These are phyloP conservation scores for Mobula birostris DNA, from an alignment of 2,113 vertebrate genomes.

Conservation along the genomic window DNA sequence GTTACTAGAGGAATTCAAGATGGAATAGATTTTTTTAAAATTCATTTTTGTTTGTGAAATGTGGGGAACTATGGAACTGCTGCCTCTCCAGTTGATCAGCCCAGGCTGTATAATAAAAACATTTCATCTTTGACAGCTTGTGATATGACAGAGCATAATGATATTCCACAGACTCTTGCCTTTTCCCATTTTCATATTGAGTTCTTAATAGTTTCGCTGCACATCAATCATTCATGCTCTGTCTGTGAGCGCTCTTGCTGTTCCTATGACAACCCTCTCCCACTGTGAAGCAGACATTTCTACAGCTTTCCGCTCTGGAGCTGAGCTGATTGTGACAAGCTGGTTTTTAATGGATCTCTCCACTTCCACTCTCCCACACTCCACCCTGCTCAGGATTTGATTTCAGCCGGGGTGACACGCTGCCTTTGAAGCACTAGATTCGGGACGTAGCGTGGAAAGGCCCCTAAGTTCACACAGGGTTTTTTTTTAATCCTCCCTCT, in stretches of 20 bases:
- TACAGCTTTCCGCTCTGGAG: neutral
- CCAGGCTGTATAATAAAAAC: neutral
- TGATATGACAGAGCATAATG: neutral
- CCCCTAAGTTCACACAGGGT: neutral
- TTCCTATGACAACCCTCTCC: constrained; percentile 16
- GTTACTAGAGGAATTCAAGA: neutral
- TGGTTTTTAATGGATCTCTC: neutral
- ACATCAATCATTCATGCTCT: constrained; percentile 30
- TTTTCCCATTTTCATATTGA: constrained; percentile 11
- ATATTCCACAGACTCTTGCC: neutral
- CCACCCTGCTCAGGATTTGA: neutral
- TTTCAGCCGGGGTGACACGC: neutral
- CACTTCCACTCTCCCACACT: neutral
- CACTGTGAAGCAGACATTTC: neutral
- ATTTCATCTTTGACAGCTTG: neutral
- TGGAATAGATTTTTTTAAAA: too few relatives aligned
- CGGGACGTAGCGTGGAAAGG: neutral
- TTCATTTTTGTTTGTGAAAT: neutral
- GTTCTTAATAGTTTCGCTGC: neutral
- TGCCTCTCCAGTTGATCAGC: neutral
- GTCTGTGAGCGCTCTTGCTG: neutral
- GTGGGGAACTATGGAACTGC: neutral
- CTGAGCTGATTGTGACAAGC: neutral
- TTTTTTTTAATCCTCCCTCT: neutral
- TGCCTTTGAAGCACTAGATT: neutral